Conservation (phyloP, 2,113 vertebrate genomes). For the Melanotaenia duboulayi region DNA sequence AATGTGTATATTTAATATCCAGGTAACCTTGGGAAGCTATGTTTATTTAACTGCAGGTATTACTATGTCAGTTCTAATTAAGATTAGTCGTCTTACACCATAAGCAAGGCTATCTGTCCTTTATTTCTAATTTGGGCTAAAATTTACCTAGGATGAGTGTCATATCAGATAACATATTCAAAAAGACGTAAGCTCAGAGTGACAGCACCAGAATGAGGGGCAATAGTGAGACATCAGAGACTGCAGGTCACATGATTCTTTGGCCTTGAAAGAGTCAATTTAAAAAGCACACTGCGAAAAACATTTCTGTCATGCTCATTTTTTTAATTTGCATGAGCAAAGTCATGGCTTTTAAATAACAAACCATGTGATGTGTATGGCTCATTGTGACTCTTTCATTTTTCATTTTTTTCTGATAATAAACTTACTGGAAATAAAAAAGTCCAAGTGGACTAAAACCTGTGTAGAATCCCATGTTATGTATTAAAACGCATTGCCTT, state of each 20-base stretch:
- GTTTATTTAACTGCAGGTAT: background rate
- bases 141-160: slow-evolving; percentile 2
- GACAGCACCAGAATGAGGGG: background rate
- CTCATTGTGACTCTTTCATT: no score
- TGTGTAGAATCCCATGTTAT: no score
- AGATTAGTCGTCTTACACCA: background rate
- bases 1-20: background rate
- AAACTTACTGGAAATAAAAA: no score
- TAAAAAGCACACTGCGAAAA: background rate
- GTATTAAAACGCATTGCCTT: no score
- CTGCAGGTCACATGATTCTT: background rate
- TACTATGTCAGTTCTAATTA: background rate
- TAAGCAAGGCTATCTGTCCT: background rate
- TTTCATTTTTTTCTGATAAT: no score
- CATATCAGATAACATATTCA: slow-evolving; percentile 8
- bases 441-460: no score
- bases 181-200: background rate
- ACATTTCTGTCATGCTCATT: background rate
- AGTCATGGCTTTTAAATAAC: background rate
- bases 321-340: background rate
- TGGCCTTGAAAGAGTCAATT: background rate
- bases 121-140: background rate
- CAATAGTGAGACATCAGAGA: background rate
- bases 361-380: no score
- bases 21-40: background rate